A percentile compares a stretch with the other conserved stretches of the same genome.
phyloP scores from a whole-genome alignment of 2,888 invertebrate genomes.

The Epinotia ramella region DNA sequence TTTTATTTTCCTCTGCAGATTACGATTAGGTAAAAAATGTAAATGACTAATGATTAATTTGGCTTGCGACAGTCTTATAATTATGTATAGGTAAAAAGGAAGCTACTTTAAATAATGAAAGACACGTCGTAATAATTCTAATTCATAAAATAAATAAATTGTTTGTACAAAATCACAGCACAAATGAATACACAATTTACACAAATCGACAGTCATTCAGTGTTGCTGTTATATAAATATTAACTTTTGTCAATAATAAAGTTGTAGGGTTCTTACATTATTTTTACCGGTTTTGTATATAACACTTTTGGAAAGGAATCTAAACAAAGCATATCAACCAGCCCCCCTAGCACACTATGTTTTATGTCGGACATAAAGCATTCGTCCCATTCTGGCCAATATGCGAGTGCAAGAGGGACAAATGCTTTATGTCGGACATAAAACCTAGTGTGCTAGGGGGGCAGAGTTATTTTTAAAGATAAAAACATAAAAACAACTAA shows the following conservation, averaged over 20 bases:
- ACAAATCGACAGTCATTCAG: slow-evolving; percentile 19
- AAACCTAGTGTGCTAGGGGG: no score
- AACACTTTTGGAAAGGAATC: background rate
- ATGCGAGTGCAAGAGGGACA: no score
- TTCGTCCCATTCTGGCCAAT: no score
- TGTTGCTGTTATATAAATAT: slow-evolving; percentile 29
- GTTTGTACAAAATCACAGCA: slow-evolving; percentile 40
- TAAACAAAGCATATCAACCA: background rate
- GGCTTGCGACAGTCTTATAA: slow-evolving; percentile 40
- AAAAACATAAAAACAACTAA: no score
- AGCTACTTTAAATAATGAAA: slow-evolving; percentile 35
- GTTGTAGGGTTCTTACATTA: background rate
- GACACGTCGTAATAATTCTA: slow-evolving; percentile 27
- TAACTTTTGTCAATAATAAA: slow-evolving; percentile 40
- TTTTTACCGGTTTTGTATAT: slow-evolving; percentile 13
- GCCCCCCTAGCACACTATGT: no score
- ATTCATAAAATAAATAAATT: slow-evolving; percentile 32
- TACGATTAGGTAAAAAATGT: slow-evolving; percentile 28
- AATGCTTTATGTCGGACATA: no score
- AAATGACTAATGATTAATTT: slow-evolving; percentile 36
- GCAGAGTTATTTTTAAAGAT: no score
- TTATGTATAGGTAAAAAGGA: slow-evolving; percentile 27
- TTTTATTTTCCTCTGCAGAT: slow-evolving; percentile 37
- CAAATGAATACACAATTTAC: slow-evolving; percentile 40
- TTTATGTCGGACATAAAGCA: no score